These are phyloP conservation scores for Papilio polytes DNA, from an alignment of 1,140 invertebrate species.

Conservation along the genomic window DNA sequence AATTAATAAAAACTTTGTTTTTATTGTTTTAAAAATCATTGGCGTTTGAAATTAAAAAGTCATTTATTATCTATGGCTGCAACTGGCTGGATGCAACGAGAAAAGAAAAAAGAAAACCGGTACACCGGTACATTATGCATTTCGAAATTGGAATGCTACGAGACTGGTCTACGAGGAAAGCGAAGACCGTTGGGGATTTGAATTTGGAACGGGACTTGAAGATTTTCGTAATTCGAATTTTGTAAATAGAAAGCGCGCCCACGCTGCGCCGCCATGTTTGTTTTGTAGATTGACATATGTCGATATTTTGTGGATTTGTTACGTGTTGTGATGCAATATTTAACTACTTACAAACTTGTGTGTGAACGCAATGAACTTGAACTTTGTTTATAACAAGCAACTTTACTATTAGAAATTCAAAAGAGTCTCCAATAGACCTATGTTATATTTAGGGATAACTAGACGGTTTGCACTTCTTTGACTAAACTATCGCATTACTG, in stretches of 20 bases:
- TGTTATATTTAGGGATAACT: too few species aligned
- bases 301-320: not conserved
- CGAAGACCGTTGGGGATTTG: conserved; percentile 32
- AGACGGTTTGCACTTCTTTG: too few species aligned
- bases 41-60: not conserved
- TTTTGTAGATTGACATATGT: conserved; percentile 18
- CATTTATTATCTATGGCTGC: conserved; percentile 1
- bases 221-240: conserved; percentile 35
- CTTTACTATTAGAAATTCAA: too few species aligned
- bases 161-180: conserved; percentile 30
- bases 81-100: conserved; percentile 9
- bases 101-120: conserved; percentile 28
- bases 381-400: not conserved
- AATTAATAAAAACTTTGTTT: not conserved
- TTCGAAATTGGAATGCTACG: conserved; percentile 37
- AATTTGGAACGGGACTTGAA: conserved; percentile 35
- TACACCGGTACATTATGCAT: conserved; percentile 17
- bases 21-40: not conserved
- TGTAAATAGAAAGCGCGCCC: conserved; percentile 33
- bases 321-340: conserved; percentile 17
- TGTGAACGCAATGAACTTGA: not conserved
- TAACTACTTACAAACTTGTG: not conserved
- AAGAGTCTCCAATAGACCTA: too few species aligned
- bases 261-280: conserved; percentile 1
- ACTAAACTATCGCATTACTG: too few species aligned